Evolutionary conservation across 2,888 invertebrate genomes (phyloP).

Genomic region (Camponotus fellah): DNA sequence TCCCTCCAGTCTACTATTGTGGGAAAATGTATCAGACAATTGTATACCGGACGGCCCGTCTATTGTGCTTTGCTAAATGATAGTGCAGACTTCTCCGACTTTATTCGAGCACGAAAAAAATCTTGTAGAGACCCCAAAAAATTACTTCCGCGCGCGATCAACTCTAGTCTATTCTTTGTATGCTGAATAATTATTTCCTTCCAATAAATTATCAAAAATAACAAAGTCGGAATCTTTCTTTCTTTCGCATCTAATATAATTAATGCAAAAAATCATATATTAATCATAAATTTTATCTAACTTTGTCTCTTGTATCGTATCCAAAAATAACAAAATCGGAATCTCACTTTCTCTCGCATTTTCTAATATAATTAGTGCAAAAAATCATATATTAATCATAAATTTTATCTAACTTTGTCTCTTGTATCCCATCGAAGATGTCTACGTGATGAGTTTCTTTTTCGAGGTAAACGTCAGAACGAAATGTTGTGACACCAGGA

Average conservation of each 20-base stretch:
- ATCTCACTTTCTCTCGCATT: neutral
- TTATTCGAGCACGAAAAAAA: constrained; percentile 61
- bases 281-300: neutral
- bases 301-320: neutral
- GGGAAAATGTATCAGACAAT: constrained; percentile 82
- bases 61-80: constrained; percentile 80
- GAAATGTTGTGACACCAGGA: constrained; percentile 54
- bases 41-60: constrained; percentile 74
- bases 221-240: neutral
- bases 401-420: neutral
- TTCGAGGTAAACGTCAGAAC: constrained; percentile 65
- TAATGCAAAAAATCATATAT: neutral
- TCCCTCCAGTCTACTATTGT: constrained; percentile 73
- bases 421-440: constrained; percentile 4
- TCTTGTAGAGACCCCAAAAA: constrained; percentile 47
- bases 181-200: neutral
- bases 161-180: neutral
- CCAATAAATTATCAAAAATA: neutral
- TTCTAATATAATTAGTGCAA: neutral
- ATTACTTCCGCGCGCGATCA: neutral
- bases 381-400: neutral
- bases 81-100: constrained; percentile 68
- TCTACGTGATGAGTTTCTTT: neutral
- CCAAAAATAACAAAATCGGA: neutral
- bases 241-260: neutral